Evolutionary conservation across 2,888 invertebrate genomes (phyloP).

Genomic region (Philonicus albiceps): DNA sequence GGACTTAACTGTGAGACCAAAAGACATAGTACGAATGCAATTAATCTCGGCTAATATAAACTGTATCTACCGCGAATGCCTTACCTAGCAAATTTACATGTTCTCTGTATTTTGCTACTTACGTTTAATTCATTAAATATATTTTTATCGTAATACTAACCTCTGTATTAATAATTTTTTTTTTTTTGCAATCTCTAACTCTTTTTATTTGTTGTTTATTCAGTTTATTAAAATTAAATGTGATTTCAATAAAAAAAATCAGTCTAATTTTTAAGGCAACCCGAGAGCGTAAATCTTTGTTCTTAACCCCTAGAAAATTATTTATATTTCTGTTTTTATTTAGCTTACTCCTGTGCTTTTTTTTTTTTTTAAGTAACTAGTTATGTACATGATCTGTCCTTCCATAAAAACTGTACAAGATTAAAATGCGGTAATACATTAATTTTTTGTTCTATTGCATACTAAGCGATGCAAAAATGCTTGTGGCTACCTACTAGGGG

Average conservation of each 20-base stretch:
- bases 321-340: constrained; percentile 10
- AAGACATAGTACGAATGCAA: constrained; percentile 23
- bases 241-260: constrained; percentile 65
- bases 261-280: constrained; percentile 75
- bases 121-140: constrained; percentile 9
- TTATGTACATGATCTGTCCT: constrained; percentile 5
- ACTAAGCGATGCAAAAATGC: not conserved
- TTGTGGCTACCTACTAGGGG: not conserved
- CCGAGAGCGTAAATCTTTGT: constrained; percentile 65
- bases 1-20: constrained; percentile 15
- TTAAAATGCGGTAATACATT: constrained; percentile 18
- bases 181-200: constrained; percentile 14
- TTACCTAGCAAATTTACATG: constrained; percentile 18
- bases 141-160: constrained; percentile 10
- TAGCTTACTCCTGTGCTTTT: not conserved
- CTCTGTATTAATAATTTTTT: not conserved
- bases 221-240: constrained; percentile 36
- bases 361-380: constrained; percentile 17
- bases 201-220: constrained; percentile 7
- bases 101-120: constrained; percentile 8
- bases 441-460: not conserved
- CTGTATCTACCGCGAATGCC: not conserved
- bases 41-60: constrained; percentile 4
- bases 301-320: not conserved
- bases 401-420: constrained; percentile 15